These are phyloP conservation scores for Caenorhabditis sp. DNA, from an alignment of 2,888 invertebrate genomes.

Conservation along the genomic window DNA sequence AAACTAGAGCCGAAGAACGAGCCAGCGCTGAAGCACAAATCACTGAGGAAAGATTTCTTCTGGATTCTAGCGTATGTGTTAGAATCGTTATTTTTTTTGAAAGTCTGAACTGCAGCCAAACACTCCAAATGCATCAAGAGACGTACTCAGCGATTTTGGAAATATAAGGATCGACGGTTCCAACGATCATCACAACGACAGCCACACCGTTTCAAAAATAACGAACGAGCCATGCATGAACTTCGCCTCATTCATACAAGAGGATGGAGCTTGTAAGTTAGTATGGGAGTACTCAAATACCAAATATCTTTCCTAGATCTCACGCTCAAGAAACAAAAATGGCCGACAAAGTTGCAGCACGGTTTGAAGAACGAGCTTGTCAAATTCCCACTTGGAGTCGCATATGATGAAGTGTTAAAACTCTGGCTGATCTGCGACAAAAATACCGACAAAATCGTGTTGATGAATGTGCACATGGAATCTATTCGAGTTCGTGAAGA, in stretches of 20 bases:
- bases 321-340: conserved; percentile 16
- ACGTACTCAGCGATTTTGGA: background rate
- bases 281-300: background rate
- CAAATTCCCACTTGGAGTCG: conserved; percentile 39
- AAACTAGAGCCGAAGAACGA: background rate
- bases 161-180: background rate
- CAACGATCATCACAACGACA: background rate
- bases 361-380: conserved; percentile 7
- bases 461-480: background rate
- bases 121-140: too few species aligned
- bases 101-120: too few species aligned
- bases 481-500: background rate
- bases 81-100: background rate
- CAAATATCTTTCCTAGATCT: conserved; percentile 17
- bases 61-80: background rate
- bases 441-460: conserved; percentile 16
- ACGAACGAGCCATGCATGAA: conserved; percentile 14
- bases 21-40: background rate
- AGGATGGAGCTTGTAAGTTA: conserved; percentile 27
- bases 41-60: background rate
- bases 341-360: background rate
- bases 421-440: conserved; percentile 44
- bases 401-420: conserved; percentile 23
- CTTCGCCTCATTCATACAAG: conserved; percentile 25
- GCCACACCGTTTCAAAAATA: too few species aligned